Evolutionary conservation across 2,113 vertebrate species (phyloP), one percentile per base, ranked within the genome.

Genomic region (Dromiciops gliroides): DNA sequence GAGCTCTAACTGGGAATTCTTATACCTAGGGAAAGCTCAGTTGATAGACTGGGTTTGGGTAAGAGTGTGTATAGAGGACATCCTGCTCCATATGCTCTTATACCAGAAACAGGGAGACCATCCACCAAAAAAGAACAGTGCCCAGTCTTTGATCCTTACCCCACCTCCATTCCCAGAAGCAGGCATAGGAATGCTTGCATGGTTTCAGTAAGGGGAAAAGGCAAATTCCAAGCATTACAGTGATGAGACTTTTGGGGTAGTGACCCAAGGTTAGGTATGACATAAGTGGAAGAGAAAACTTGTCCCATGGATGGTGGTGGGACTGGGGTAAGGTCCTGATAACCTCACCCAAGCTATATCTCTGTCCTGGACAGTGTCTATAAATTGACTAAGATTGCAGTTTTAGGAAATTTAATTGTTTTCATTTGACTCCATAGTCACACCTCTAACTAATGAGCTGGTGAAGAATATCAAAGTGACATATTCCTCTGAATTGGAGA

Each of bases 381-480:
- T 8, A 94, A 47, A 47, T 50, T 31, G 24, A 51, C 8, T 26
- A 94, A 95, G 75, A 94, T 44, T 83, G 31, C 3, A n/a, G 22
- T 49, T 90, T 48, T 9, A 7, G 16, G 89, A 51, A 0, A 50
- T 60, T 93, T 92, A 75, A n/a, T 83, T 28, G 1, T 53, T 48
- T 25, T 93, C 48, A 4, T 92, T 52, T 47, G 22, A 1, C 91
- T 89, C 75, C 2, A 56, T 14, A 48, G 11, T 90, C 93, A 93
- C 89, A 92, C 94, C 22, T 23, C 94, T 92, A 97, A 96, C 56
- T 48, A 95, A 53, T 89, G 67, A 83, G 91, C 90, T 93, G 89
- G 52, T 49, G 89, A 83, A 89, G 90, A 92, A 83, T 48, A 92
- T 91, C 53, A 90, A 91, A 44, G 22, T 88, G 88, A 90, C 50